Percentiles rank a stretch among this genome's conserved stretches.
Conservation (phyloP, 2,113 vertebrate genomes). For the Myotis yumanensis region DNA sequence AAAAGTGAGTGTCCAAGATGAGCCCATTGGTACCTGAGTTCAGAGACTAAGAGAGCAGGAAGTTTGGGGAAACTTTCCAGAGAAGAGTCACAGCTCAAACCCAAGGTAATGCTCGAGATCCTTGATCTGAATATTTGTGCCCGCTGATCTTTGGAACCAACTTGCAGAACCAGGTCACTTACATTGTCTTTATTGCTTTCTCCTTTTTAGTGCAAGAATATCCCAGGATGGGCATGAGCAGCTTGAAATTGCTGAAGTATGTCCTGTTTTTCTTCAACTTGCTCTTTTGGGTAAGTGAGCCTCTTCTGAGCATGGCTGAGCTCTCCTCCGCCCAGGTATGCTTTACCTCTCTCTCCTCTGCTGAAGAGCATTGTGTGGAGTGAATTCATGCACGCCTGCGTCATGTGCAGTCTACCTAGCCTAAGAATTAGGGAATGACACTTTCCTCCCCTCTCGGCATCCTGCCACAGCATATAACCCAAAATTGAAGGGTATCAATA, state of each 20-base stretch:
- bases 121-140: background rate
- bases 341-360: background rate
- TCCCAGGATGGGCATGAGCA: slow-evolving; percentile 73
- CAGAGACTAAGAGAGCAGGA: background rate
- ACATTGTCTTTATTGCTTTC: background rate
- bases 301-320: background rate
- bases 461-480: background rate
- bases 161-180: background rate
- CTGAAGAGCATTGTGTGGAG: background rate
- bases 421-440: background rate
- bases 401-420: background rate
- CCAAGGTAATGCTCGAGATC: background rate
- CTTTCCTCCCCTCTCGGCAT: background rate
- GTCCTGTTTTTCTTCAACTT: slow-evolving; percentile 81
- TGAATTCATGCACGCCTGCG: background rate
- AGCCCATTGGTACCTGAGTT: background rate
- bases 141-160: background rate
- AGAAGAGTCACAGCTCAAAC: background rate
- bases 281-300: slow-evolving; percentile 81
- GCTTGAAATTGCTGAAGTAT: slow-evolving; percentile 78
- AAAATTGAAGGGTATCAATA: background rate
- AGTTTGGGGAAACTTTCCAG: background rate
- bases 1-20: slow-evolving; percentile 5
- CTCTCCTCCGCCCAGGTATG: background rate
- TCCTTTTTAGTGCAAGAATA: slow-evolving; percentile 52